phyloP scores from a whole-genome alignment of 1,140 invertebrate genomes.

The Varroa destructor region DNA sequence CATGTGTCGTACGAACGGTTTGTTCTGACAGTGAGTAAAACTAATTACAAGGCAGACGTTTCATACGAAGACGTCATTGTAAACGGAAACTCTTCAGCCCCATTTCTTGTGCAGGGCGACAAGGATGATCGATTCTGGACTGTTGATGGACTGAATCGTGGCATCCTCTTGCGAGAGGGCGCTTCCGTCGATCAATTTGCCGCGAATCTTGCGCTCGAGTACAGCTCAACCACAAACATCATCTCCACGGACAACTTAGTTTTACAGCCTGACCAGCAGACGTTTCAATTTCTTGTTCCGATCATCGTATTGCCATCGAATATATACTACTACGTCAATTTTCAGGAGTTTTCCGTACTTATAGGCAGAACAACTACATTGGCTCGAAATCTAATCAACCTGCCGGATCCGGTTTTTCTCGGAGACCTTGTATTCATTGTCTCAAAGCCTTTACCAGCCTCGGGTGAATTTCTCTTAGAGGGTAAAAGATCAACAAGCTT shows the following conservation, averaged over 20 bases:
- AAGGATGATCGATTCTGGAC: slow-evolving; percentile 10
- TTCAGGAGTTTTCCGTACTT: neutral
- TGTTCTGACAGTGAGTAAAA: neutral
- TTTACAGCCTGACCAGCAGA: slow-evolving; percentile 1
- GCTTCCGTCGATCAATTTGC: slow-evolving; percentile 11
- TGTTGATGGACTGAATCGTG: neutral
- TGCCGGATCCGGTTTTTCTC: neutral
- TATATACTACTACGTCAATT: neutral
- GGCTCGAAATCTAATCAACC: neutral
- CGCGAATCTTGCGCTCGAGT: neutral
- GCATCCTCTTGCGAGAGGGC: slow-evolving; percentile 4
- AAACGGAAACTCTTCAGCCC: slow-evolving; percentile 1
- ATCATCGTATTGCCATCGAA: slow-evolving; percentile 8
- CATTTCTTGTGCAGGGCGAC: neutral
- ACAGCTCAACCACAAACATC: slow-evolving; percentile 4
- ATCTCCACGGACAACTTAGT: slow-evolving; percentile 25
- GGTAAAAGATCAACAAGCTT: slow-evolving; percentile 16
- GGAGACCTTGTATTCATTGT: slow-evolving; percentile 13
- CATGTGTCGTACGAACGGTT: slow-evolving; percentile 10
- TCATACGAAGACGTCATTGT: slow-evolving; percentile 14
- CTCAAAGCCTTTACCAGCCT: neutral
- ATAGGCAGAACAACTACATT: neutral
- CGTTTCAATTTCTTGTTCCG: slow-evolving; percentile 22
- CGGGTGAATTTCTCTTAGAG: slow-evolving; percentile 13
- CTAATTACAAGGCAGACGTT: neutral